phyloP scores from a whole-genome alignment of 2,113 vertebrate genomes.

The Indri indri region DNA sequence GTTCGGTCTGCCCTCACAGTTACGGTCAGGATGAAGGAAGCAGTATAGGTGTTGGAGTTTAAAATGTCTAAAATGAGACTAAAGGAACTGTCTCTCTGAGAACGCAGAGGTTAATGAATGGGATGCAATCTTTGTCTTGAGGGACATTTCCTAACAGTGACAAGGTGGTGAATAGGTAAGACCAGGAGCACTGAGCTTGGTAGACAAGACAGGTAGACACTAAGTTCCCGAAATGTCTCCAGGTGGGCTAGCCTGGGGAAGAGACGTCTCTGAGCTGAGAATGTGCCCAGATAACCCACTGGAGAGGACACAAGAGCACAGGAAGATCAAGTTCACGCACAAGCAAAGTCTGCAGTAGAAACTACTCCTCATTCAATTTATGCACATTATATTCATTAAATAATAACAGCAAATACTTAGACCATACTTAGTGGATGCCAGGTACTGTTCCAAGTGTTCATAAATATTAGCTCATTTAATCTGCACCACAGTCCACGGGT shows the following conservation, averaged over 20 bases:
- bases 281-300: rapidly evolving
- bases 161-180: not conserved
- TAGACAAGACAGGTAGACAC: not conserved
- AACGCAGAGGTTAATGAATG: too few relatives aligned
- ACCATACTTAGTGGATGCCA: not conserved
- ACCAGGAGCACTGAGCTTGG: not conserved
- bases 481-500: not conserved
- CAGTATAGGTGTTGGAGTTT: not conserved
- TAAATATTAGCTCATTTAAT: not conserved
- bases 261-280: not conserved
- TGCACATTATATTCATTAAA: not conserved
- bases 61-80: not conserved
- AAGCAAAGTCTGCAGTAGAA: not conserved
- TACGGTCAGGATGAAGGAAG: not conserved
- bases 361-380: not conserved
- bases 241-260: not conserved
- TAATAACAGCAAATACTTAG: not conserved
- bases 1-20: not conserved
- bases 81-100: not conserved
- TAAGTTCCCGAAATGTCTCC: not conserved
- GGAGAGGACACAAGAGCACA: not conserved
- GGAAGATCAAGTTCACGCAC: not conserved
- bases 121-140: not conserved
- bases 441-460: not conserved
- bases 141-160: not conserved